Conservation (phyloP, 2,797 vertebrate species). For the Anniella stebbinsi region DNA sequence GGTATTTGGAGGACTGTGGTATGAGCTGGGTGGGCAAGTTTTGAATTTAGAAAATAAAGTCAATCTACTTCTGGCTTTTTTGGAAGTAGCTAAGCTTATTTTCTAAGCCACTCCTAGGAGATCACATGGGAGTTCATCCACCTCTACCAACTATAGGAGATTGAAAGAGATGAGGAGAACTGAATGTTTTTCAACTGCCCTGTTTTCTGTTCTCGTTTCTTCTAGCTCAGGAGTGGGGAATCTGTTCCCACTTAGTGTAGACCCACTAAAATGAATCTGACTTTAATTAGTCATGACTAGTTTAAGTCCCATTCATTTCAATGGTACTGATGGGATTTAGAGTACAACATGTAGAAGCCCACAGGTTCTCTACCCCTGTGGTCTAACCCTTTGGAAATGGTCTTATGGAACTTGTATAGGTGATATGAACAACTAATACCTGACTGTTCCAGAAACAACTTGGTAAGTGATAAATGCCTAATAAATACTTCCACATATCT, state of each 20-base stretch:
- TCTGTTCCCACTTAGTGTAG: neutral
- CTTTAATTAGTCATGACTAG: too few relatives aligned
- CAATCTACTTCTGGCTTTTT: neutral
- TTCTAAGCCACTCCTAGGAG: neutral
- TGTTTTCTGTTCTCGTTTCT: neutral
- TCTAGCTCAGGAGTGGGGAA: neutral
- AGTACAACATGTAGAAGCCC: neutral
- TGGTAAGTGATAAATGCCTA: conserved; percentile 18
- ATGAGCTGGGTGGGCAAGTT: too few relatives aligned
- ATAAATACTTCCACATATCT: neutral
- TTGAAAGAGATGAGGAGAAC: neutral
- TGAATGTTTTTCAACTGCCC: neutral
- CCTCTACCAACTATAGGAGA: neutral
- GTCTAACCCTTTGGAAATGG: neutral
- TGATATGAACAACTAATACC: neutral
- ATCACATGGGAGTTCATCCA: neutral
- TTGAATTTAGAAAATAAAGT: neutral
- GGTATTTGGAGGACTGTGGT: neutral
- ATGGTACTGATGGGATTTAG: neutral
- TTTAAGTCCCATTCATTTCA: too few relatives aligned
- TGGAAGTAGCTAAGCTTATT: neutral
- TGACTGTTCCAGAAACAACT: conserved; percentile 16
- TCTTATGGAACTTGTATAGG: conserved; percentile 37
- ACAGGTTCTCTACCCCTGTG: neutral
- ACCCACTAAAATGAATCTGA: too few relatives aligned